Base-by-base conservation (phyloP, 2,888 invertebrate species). In the Falcaria lacertinaria region DNA sequence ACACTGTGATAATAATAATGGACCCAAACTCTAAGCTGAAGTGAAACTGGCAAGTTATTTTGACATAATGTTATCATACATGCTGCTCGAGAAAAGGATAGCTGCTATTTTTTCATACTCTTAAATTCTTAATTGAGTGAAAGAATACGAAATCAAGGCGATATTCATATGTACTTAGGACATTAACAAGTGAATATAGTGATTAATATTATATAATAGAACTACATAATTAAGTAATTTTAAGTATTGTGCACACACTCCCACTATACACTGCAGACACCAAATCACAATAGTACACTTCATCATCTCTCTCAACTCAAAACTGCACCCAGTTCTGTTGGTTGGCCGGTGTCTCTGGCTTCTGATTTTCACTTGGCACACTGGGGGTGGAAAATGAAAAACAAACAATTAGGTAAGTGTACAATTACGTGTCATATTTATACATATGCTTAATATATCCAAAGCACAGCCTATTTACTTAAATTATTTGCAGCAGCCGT, bases 261-360 rank as follows among this genome's bases (percentile, higher is more conserved):
- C 64, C 60, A 52, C 54, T 60, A 52, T 47, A 59, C 52, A 43
- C 50, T 54, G 60, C 52, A 59, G 74, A 80, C 71, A 75, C 69
- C 74, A 75, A 77, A 74, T 73, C 74, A 75, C 80, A 75, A 71
- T 64, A 60, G 48, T 44, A 53, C 52, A 51, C 50, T 4, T 56
- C 40, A 39, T 44, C 42, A 41, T 38, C 43, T 46, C 51, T 52
- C 44, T 39, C 67, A 25, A 11, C 28, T 83, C 69, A 89, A 66
- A 89, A 89, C 64, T 89, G 89, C 46, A 89, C 89, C 89, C 89
- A 89, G 54, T 89, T 84, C 55, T 87, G 87, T 54, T 88, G 89
- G 45, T 72, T 88, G 14, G 78, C 86, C 43, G 87, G 85, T 33
- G 88, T 79, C 37, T 74, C 68, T 22, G 85, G 72, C 39, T 80